A percentile compares a stretch with the other conserved stretches of the same genome.
Conservation (phyloP, 30 jellyfish, hydroid and myxozoan species). For the Aurelia sp. region DNA sequence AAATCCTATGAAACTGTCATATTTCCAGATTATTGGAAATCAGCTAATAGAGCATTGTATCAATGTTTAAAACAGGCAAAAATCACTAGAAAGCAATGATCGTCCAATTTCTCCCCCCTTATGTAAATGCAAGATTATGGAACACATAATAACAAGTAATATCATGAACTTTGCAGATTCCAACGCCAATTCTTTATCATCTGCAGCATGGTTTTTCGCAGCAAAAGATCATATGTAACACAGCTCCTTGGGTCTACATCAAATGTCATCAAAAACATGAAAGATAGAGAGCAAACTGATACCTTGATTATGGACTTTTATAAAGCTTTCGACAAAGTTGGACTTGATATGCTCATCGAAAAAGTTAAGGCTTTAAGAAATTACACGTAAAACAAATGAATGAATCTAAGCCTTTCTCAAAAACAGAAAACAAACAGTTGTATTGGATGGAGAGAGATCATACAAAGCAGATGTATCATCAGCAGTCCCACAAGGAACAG, state of each 20-base stretch:
- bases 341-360: too few species aligned
- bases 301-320: too few species aligned
- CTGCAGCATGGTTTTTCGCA: constrained; percentile 46
- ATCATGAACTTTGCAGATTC: constrained; percentile 23
- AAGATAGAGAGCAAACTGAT: too few species aligned
- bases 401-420: too few species aligned
- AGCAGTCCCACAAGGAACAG: too few species aligned
- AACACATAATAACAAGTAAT: constrained; percentile 34
- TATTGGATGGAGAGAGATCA: too few species aligned
- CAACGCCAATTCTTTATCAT: constrained; percentile 22
- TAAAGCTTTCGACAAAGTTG: too few species aligned
- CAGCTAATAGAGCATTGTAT: constrained; percentile 7
- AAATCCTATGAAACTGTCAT: constrained; percentile 11
- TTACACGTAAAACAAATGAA: too few species aligned
- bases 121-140: constrained; percentile 2
- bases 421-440: too few species aligned
- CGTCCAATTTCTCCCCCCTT: not conserved
- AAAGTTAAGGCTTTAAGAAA: too few species aligned
- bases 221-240: constrained; percentile 19
- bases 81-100: constrained; percentile 15
- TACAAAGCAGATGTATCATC: too few species aligned
- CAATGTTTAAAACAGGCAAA: constrained; percentile 10
- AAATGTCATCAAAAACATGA: constrained; percentile 15
- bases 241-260: constrained; percentile 19
- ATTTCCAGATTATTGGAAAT: constrained; percentile 6